Conservation (phyloP, 2,888 invertebrate species). For the Callyntrura guangdongensis region DNA sequence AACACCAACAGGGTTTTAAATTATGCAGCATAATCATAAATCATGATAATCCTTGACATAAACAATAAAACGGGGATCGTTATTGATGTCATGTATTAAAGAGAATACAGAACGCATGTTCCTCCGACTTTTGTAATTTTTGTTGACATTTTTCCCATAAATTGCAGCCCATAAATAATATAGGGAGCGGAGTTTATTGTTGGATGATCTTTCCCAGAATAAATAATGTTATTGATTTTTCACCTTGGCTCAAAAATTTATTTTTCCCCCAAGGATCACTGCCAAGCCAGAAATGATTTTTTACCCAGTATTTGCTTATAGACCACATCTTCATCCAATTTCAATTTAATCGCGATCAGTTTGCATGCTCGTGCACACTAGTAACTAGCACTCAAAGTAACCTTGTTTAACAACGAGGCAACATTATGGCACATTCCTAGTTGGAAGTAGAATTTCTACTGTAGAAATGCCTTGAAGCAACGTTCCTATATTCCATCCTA, state of each 20-base stretch:
- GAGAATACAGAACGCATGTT: background rate
- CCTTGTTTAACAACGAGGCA: background rate
- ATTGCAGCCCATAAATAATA: slow-evolving; percentile 35
- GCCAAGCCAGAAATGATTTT: background rate
- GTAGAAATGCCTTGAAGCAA: slow-evolving; percentile 44
- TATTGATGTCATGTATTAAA: background rate
- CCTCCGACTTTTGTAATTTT: background rate
- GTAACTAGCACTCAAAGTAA: slow-evolving; percentile 8
- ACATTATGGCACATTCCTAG: background rate
- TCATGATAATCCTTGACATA: background rate
- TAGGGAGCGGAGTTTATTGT: background rate
- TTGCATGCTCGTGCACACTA: background rate
- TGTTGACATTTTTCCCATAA: slow-evolving; percentile 27
- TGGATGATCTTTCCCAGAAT: background rate
- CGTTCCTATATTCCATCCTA: background rate
- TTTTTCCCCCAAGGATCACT: slow-evolving; percentile 17
- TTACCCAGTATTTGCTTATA: background rate
- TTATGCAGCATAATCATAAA: slow-evolving; percentile 4
- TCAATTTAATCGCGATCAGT: slow-evolving; percentile 9
- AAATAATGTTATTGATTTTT: slow-evolving; percentile 32
- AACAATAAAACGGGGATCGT: background rate
- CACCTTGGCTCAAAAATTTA: slow-evolving; percentile 22
- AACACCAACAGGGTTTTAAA: background rate
- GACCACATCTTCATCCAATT: slow-evolving; percentile 21
- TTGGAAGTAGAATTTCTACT: background rate